These are phyloP conservation scores for Drosophila navojoa DNA, from an alignment of 1,140 invertebrate species.

Conservation along the genomic window DNA sequence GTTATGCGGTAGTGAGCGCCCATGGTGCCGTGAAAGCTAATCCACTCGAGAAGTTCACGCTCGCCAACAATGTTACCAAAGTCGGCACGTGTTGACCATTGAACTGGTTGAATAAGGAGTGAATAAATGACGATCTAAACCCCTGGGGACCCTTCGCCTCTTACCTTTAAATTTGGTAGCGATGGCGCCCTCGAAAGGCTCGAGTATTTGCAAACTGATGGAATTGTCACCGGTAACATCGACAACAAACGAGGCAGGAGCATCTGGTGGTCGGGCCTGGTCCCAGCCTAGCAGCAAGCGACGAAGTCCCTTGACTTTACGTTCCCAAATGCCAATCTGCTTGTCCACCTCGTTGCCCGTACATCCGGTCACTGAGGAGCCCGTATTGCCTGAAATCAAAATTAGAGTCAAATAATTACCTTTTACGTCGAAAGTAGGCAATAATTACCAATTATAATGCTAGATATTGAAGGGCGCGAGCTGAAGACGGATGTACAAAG, in stretches of 20 bases:
- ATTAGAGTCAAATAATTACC: neutral
- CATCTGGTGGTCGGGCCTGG: constrained; percentile 90
- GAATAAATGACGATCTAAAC: constrained; percentile 51
- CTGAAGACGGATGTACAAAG: constrained; percentile 69
- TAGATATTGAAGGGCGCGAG: constrained; percentile 81
- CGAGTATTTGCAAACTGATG: constrained; percentile 87
- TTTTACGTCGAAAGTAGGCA: neutral
- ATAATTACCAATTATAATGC: constrained; percentile 83
- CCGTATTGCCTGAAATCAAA: constrained; percentile 71
- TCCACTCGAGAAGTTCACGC: constrained; percentile 89
- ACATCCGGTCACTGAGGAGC: constrained; percentile 86
- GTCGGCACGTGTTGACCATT: constrained; percentile 93
- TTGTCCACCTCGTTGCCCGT: constrained; percentile 91
- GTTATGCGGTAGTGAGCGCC: constrained; percentile 88
- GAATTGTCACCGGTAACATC: constrained; percentile 93
- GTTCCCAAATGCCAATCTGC: constrained; percentile 94
- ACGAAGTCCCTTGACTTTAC: constrained; percentile 91
- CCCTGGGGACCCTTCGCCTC: constrained; percentile 18
- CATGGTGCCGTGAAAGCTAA: constrained; percentile 86
- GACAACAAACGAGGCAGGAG: constrained; percentile 90
- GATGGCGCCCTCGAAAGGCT: constrained; percentile 87
- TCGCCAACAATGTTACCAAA: constrained; percentile 91
- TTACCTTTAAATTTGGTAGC: constrained; percentile 95
- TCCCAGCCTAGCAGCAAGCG: constrained; percentile 87
- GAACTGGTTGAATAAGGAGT: constrained; percentile 85